Evolutionary conservation across 64 coral and sea anemone species (phyloP), one percentile per base, ranked within the genome.

Genomic region (Montipora efflorescens): DNA sequence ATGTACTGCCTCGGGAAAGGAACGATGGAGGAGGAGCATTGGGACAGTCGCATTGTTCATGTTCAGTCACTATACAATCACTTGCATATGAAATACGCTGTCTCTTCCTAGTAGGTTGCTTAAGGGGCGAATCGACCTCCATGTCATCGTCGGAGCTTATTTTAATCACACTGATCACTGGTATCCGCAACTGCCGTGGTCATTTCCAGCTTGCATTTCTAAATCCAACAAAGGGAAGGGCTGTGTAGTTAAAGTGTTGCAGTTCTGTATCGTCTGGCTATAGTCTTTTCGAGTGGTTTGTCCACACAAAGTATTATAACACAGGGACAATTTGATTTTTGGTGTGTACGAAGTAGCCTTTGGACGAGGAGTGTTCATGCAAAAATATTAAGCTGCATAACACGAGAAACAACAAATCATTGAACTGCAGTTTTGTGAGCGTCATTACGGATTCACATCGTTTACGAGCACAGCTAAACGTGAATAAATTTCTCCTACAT

Each of bases 31-130:
- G 15, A 67, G 16, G 62, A 67, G 62, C 62, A 67, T 67, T 67
- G 16, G 16, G 62, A 67, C 62, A 67, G 62, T 67, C 62, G 16
- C 15, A 15, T 18, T 67, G 62, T 67, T 1, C 16, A 1, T 67
- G 62, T 67, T 67, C 43, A 55, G 52, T 55, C 52, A 55, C 52
- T 5, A 55, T 55, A 55, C 52, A 55, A 55, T 55, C 52, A 55
- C 52, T 55, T 55, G 76, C 87, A 47, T 45, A 66, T 55, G 87
- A 53, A 74, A 88, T 88, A 75, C 48, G 73, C 51, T 73, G 70
- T 88, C 87, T 25, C 36, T 76, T 76, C 74, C 74, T 28, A 8
- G 74, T 47, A 36, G 74, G 74, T 7, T 76, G 74, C 12, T 76
- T 45, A 76, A 76, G 52, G 74, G 74, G 74, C 21, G 25, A 76